Evolutionary conservation across 2,888 invertebrate genomes (phyloP), one percentile per base, ranked within the genome.

Genomic region (Acleris sparsana): DNA sequence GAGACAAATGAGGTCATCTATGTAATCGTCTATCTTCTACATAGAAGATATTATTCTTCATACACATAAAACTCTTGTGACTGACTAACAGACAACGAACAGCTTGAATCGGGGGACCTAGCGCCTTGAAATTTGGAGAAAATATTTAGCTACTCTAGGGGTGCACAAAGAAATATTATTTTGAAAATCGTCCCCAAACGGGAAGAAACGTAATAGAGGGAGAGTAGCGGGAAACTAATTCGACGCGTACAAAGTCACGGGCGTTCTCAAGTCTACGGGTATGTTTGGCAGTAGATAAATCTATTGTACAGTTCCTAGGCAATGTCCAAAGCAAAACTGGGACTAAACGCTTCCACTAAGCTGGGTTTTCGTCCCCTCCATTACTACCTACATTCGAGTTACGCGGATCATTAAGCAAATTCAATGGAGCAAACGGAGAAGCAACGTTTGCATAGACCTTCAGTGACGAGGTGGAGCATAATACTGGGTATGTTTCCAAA

Each of bases 361-460:
- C 48, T 33, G 53, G 53, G 44, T 71, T 71, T 70, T 46, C 53
- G 68, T 72, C 72, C 74, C 75, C 77, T 57, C 51, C 48, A 63
- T 77, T 75, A 76, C 75, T 75, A 71, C 77, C 77, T 73, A 72
- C 75, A 75, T 79, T 77, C 73, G 75, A 75, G 76, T 77, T 78
- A 76, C 74, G 72, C 77, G 78, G 79, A 73, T 77, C 83, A 81
- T 81, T 83, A 78, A 75, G 75, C 81, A 81, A 74, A 79, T 76
- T 80, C 73, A 80, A 80, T 79, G 69, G 77, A 74, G 62, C 22
- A 49, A 55, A 76, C 73, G 72, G 73, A 73, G 73, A 75, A 75
- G 71, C 73, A 59, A 49, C 58, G 58, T 66, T 63, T 62, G 60
- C 59, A 53, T 65, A 61, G 61, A 67, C 61, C 49, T 58, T 48